Conservation (phyloP, 1,140 invertebrate species). For the Eueides isabella region DNA sequence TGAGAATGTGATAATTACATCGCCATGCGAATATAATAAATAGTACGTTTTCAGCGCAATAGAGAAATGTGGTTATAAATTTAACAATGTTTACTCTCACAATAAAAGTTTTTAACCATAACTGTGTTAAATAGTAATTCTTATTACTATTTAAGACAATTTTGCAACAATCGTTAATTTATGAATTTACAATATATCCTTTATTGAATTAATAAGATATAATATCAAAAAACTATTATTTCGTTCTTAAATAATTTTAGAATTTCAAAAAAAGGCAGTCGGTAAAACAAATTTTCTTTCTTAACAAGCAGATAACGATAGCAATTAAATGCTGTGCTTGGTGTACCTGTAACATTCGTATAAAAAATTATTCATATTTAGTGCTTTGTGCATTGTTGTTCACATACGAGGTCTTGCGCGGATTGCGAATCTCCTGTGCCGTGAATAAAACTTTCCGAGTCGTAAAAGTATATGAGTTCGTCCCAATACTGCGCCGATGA, state of each 20-base stretch:
- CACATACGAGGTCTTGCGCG: constrained; percentile 36
- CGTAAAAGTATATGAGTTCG: constrained; percentile 79
- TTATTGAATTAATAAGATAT: too few species aligned
- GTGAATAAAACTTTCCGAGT: constrained; percentile 72
- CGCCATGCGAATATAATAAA: constrained; percentile 28
- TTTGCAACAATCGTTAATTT: too few species aligned
- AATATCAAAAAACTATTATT: too few species aligned
- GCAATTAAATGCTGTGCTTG: too few species aligned
- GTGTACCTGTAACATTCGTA: not conserved
- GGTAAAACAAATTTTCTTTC: too few species aligned
- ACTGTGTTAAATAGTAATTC: not conserved
- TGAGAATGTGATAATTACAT: constrained; percentile 39
- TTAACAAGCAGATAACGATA: too few species aligned
- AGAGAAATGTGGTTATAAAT: constrained; percentile 13
- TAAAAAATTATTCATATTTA: constrained; percentile 21
- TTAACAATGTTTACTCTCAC: not conserved
- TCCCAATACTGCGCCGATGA: constrained; percentile 77
- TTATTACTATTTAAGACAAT: too few species aligned
- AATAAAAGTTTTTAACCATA: not conserved
- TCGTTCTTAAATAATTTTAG: too few species aligned
- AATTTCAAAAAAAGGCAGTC: too few species aligned
- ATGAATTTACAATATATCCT: too few species aligned
- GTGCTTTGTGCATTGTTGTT: constrained; percentile 20
- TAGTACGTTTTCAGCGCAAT: constrained; percentile 19
- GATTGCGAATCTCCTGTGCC: constrained; percentile 65